phyloP scores from a whole-genome alignment of 2,888 invertebrate species.

The Erebia aethiops region DNA sequence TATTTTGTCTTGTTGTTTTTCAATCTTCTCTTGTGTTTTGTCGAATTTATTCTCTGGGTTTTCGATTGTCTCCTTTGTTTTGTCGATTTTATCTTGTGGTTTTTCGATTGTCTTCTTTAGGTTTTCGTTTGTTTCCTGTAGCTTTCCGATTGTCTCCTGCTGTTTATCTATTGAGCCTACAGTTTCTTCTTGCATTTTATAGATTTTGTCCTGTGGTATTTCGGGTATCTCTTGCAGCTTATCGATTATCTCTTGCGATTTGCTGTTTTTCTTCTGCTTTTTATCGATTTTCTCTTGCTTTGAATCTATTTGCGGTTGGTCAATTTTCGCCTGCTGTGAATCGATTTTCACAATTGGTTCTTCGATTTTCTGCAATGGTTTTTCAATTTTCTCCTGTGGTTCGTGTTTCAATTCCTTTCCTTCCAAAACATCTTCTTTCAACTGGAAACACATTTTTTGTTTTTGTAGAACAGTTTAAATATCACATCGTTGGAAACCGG shows the following conservation, averaged over 20 bases:
- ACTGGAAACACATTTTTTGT: not conserved
- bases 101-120: not conserved
- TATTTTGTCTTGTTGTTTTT: not conserved
- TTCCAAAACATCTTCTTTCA: not conserved
- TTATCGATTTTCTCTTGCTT: not conserved
- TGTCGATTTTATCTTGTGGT: not conserved
- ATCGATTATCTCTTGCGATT: not conserved
- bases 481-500: not conserved
- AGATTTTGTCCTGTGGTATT: not conserved
- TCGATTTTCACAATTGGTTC: not conserved
- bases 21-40: not conserved
- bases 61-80: too few species aligned
- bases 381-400: not conserved
- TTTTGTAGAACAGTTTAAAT: not conserved
- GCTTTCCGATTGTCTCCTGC: not conserved
- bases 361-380: too few species aligned
- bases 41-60: not conserved
- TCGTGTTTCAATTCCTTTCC: not conserved
- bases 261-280: not conserved
- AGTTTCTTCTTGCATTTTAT: not conserved
- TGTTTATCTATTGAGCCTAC: not conserved
- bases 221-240: not conserved
- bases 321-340: not conserved
- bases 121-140: not conserved
- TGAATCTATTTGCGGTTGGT: not conserved